phyloP scores from a whole-genome alignment of 2,113 vertebrate genomes.

The Ivindomyrus marchei region DNA sequence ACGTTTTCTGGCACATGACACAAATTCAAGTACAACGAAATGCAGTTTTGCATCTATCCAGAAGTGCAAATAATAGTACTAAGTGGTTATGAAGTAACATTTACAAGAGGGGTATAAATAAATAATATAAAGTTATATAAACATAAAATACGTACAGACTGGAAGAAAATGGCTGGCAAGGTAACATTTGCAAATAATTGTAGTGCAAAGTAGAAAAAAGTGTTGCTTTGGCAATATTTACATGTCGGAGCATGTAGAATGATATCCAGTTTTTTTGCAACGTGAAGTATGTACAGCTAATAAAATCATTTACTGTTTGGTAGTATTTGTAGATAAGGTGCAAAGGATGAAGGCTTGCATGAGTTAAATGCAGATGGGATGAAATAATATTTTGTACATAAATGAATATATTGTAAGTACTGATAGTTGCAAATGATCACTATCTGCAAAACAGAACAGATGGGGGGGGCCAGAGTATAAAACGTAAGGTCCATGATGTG shows the following conservation, averaged over 20 bases:
- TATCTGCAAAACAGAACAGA: neutral
- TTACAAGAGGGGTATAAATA: neutral
- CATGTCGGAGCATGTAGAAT: neutral
- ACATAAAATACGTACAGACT: neutral
- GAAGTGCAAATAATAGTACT: neutral
- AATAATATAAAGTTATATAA: neutral
- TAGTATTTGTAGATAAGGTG: neutral
- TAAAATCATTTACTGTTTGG: neutral
- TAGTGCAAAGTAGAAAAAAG: neutral
- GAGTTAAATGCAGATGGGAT: neutral
- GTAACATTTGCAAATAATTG: neutral
- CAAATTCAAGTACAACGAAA: neutral
- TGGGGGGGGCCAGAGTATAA: neutral
- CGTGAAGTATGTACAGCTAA: neutral
- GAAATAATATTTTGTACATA: neutral
- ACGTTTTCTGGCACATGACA: neutral
- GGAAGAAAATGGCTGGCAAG: neutral
- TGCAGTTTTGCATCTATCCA: neutral
- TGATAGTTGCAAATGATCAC: neutral
- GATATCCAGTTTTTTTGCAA: neutral
- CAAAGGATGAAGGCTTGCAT: neutral
- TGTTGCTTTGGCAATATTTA: neutral
- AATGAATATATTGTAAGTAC: neutral
- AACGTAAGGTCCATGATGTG: neutral
- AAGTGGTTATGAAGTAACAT: neutral